A percentile compares a stretch with the other conserved stretches of the same genome.
Evolutionary conservation across 2,888 invertebrate genomes (phyloP).

Genomic region (Brachylomia viminalis): DNA sequence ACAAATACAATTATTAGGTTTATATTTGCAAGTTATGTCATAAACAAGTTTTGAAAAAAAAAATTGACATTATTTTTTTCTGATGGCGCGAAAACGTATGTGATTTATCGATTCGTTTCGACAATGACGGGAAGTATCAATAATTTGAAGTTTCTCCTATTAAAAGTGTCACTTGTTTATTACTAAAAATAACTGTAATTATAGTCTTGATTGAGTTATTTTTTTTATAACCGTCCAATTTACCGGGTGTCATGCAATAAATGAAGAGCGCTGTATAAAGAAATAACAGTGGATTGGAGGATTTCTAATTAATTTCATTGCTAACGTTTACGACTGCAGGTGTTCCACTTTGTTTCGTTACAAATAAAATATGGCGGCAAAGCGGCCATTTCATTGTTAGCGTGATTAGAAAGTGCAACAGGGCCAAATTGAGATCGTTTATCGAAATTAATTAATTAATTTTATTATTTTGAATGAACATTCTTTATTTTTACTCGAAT

Average conservation of each 20-base stretch:
- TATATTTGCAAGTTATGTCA: constrained; percentile 4
- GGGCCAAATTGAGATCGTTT: constrained; percentile 63
- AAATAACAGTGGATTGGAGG: constrained; percentile 57
- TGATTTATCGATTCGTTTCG: not conserved
- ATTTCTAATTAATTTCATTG: constrained; percentile 65
- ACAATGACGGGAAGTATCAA: not conserved
- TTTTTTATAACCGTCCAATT: constrained; percentile 36
- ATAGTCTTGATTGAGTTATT: constrained; percentile 13
- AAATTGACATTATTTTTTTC: constrained; percentile 19
- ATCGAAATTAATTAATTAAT: constrained; percentile 60
- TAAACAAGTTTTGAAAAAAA: too few species aligned
- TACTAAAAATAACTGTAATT: constrained; percentile 6
- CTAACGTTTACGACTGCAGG: constrained; percentile 56
- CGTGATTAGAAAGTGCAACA: constrained; percentile 72
- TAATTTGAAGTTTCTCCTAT: constrained; percentile 2
- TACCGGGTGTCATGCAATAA: constrained; percentile 43
- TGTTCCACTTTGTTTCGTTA: constrained; percentile 63
- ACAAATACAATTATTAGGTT: constrained; percentile 5
- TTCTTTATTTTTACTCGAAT: not conserved
- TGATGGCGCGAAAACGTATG: not conserved
- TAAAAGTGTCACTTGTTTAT: constrained; percentile 9
- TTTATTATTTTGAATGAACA: constrained; percentile 7
- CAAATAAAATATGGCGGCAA: constrained; percentile 62
- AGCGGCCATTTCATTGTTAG: constrained; percentile 69
- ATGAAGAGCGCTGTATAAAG: constrained; percentile 38